Conservation (phyloP, 2,797 vertebrate genomes). For the Haliaeetus vocifer region DNA sequence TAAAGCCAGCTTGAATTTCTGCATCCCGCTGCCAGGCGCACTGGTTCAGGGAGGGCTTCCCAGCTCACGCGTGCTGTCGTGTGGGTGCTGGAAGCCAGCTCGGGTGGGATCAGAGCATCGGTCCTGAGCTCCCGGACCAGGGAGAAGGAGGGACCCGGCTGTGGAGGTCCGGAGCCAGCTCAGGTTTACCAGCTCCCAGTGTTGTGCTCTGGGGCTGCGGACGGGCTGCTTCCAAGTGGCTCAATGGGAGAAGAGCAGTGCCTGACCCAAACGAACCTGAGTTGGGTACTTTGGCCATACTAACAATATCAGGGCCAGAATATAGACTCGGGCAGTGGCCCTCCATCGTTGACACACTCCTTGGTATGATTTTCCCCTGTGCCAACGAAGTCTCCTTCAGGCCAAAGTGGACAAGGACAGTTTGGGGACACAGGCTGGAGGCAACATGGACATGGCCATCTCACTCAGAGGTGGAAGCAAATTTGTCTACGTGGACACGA, state of each 20-base stretch:
- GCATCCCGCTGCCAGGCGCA: not conserved
- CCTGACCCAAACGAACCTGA: not conserved
- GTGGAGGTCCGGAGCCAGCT: fast-evolving
- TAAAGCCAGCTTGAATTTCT: not conserved
- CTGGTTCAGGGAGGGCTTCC: not conserved
- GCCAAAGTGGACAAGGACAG: not conserved
- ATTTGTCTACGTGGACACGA: not conserved
- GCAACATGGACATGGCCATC: not conserved
- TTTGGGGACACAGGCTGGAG: not conserved
- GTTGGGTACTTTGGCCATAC: not conserved
- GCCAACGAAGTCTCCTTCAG: not conserved
- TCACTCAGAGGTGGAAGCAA: not conserved
- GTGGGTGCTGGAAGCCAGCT: not conserved
- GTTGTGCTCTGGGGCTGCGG: not conserved
- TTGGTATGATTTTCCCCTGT: not conserved
- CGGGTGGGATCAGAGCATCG: not conserved
- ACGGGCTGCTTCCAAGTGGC: not conserved
- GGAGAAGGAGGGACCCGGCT: not conserved
- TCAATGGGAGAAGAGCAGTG: not conserved
- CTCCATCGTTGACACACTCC: not conserved
- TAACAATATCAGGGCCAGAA: not conserved
- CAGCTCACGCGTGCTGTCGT: fast-evolving
- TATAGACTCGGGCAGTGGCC: not conserved
- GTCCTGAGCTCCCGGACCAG: not conserved
- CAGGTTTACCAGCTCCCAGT: not conserved